Percentiles rank a stretch among this genome's conserved stretches.
These are phyloP conservation scores for Drosophila elegans DNA, from an alignment of 1,140 invertebrate species.

Conservation along the genomic window DNA sequence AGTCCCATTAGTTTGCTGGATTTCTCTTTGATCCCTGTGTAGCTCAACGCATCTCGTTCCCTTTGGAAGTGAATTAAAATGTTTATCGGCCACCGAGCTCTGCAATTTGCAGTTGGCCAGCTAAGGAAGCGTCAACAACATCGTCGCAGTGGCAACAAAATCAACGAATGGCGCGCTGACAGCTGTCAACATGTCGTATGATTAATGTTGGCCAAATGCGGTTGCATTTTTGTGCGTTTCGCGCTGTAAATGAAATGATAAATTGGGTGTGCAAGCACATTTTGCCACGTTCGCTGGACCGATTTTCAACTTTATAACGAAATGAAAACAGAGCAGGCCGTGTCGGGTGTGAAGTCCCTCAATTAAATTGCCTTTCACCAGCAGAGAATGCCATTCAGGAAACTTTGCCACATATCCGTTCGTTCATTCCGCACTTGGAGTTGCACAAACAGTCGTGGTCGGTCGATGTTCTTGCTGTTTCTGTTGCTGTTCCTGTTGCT, in stretches of 20 bases:
- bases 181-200: conserved; percentile 81
- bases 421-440: conserved; percentile 40
- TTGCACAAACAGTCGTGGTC: conserved; percentile 32
- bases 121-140: background rate
- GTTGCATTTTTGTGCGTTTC: conserved; percentile 65
- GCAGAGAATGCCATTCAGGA: conserved; percentile 44
- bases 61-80: conserved; percentile 37
- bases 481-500: conserved; percentile 13
- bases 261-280: conserved; percentile 58
- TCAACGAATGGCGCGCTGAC: conserved; percentile 55
- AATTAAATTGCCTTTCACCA: conserved; percentile 63
- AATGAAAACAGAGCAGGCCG: conserved; percentile 36
- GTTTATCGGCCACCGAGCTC: conserved; percentile 23
- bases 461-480: conserved; percentile 8
- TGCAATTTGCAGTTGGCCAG: conserved; percentile 28
- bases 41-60: background rate
- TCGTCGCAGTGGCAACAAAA: conserved; percentile 24
- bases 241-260: conserved; percentile 65
- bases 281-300: conserved; percentile 25
- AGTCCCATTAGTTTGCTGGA: background rate
- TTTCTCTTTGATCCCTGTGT: background rate
- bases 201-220: conserved; percentile 76
- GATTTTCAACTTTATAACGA: conserved; percentile 55
- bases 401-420: conserved; percentile 49
- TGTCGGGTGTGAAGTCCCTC: conserved; percentile 33